These are phyloP conservation scores for Epistrophe eligans DNA, from an alignment of 2,888 invertebrate species.

Conservation along the genomic window DNA sequence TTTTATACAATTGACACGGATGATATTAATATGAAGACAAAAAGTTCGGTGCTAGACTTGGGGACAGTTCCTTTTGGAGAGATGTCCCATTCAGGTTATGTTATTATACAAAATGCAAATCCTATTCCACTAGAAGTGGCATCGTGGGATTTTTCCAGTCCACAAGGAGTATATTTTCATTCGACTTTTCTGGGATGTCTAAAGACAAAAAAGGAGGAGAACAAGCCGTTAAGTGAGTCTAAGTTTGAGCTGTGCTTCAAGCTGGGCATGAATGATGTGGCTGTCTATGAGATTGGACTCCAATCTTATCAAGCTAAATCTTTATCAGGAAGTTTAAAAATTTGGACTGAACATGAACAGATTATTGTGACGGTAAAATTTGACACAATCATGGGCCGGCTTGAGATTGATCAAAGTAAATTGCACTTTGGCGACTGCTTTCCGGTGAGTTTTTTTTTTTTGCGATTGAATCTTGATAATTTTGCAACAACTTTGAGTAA, in stretches of 20 bases:
- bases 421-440: conserved; percentile 91
- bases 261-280: conserved; percentile 79
- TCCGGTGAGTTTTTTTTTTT: conserved; percentile 87
- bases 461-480: background rate
- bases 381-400: conserved; percentile 89
- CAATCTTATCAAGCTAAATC: conserved; percentile 88
- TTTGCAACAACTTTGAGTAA: background rate
- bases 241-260: conserved; percentile 79
- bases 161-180: conserved; percentile 80
- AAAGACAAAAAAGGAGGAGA: conserved; percentile 67
- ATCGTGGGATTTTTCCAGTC: conserved; percentile 82
- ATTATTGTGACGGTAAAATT: conserved; percentile 90
- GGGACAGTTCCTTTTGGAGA: conserved; percentile 82
- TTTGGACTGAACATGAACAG: conserved; percentile 89
- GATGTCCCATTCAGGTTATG: conserved; percentile 81
- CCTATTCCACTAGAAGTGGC: conserved; percentile 81
- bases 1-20: conserved; percentile 80
- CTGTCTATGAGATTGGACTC: conserved; percentile 87
- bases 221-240: conserved; percentile 71
- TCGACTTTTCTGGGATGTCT: conserved; percentile 86
- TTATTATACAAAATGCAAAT: conserved; percentile 82
- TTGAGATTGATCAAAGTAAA: conserved; percentile 88
- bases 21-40: conserved; percentile 77
- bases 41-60: conserved; percentile 81
- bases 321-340: conserved; percentile 88